phyloP scores from a whole-genome alignment of 2,113 vertebrate genomes.

The Jaculus jaculus region DNA sequence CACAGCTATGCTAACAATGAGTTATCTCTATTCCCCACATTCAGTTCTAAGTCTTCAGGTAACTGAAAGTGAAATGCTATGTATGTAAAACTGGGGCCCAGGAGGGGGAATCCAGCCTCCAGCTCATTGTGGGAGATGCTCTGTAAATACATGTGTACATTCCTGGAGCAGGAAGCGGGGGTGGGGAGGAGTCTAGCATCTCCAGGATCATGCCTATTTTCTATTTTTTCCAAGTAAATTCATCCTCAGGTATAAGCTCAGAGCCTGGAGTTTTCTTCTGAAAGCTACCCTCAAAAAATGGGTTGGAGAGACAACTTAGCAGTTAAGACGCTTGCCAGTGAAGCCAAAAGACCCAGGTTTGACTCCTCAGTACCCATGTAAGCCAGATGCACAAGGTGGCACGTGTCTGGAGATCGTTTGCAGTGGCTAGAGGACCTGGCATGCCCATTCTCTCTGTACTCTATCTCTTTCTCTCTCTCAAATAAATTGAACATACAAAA shows the following conservation, averaged over 20 bases:
- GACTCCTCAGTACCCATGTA: too few relatives aligned
- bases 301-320: too few relatives aligned
- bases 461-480: too few relatives aligned
- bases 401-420: too few relatives aligned
- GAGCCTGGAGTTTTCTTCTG: conserved; percentile 13
- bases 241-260: not conserved
- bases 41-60: not conserved
- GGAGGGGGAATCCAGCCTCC: not conserved
- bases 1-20: not conserved
- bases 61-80: not conserved
- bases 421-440: too few relatives aligned
- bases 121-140: not conserved
- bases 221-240: not conserved
- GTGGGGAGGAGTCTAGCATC: not conserved
- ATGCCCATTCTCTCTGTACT: too few relatives aligned
- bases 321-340: too few relatives aligned
- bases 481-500: too few relatives aligned
- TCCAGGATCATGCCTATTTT: not conserved
- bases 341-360: too few relatives aligned
- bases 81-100: not conserved
- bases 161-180: not conserved
- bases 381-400: too few relatives aligned
- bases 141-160: not conserved
- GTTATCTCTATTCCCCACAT: not conserved
- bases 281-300: not conserved